Evolutionary conservation across 2,113 vertebrate genomes (phyloP).

Genomic region (Motacilla tschutschensis): DNA sequence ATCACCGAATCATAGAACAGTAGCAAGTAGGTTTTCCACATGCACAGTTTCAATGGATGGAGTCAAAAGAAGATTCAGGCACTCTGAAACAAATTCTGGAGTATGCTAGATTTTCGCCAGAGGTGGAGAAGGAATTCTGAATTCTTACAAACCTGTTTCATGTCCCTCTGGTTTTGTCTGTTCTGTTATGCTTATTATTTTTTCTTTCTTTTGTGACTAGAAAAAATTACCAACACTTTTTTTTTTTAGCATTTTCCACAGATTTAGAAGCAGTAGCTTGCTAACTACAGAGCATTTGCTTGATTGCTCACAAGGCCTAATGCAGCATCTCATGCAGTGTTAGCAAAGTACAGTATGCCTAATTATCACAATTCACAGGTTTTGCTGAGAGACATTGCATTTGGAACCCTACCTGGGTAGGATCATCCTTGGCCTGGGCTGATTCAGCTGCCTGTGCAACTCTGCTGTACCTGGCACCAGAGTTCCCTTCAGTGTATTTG

Average conservation of each 20-base stretch:
- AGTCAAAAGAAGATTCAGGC: neutral
- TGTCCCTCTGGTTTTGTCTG: neutral
- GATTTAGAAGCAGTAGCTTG: neutral
- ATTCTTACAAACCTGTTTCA: neutral
- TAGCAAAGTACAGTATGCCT: neutral
- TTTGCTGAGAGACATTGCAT: neutral
- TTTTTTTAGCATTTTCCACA: neutral
- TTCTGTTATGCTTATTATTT: neutral
- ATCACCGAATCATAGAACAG: neutral
- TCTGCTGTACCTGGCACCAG: neutral
- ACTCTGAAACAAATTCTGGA: neutral
- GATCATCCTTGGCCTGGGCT: neutral
- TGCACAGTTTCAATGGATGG: neutral
- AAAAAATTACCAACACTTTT: neutral
- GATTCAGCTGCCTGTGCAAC: neutral
- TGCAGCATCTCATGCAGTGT: neutral
- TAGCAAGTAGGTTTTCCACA: neutral
- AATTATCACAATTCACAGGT: neutral
- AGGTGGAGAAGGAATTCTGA: neutral
- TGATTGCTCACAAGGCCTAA: neutral
- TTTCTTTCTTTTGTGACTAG: neutral
- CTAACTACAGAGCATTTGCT: neutral
- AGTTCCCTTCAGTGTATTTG: neutral
- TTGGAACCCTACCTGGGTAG: neutral
- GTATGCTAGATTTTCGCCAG: neutral